These are phyloP conservation scores for Anodontia alba DNA, from an alignment of 2,888 invertebrate species.

Conservation along the genomic window DNA sequence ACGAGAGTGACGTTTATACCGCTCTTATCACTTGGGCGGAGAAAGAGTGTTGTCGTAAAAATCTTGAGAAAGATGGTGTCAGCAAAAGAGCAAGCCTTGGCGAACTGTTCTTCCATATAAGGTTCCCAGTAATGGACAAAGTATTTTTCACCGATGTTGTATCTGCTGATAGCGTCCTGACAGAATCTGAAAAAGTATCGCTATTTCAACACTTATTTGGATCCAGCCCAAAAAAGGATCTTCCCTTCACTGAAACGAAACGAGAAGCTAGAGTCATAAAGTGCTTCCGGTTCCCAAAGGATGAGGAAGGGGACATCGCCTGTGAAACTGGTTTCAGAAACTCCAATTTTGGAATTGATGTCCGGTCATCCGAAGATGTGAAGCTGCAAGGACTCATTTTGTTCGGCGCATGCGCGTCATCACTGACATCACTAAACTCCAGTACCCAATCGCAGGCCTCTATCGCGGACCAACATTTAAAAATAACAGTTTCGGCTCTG, in stretches of 20 bases:
- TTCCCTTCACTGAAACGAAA: conserved; percentile 49
- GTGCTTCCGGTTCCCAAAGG: conserved; percentile 55
- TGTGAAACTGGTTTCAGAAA: conserved; percentile 62
- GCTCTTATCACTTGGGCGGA: conserved; percentile 68
- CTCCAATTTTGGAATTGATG: conserved; percentile 61
- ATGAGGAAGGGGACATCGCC: conserved; percentile 44
- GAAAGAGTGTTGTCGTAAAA: conserved; percentile 61
- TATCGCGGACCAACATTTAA: conserved; percentile 47
- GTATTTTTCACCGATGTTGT: conserved; percentile 88
- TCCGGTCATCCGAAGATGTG: conserved; percentile 55
- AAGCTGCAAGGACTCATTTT: conserved; percentile 58
- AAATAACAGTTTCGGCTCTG: conserved; percentile 40
- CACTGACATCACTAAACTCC: conserved; percentile 45
- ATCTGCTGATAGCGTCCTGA: conserved; percentile 87
- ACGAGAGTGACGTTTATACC: conserved; percentile 76
- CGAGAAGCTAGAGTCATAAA: conserved; percentile 56
- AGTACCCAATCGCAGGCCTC: conserved; percentile 20
- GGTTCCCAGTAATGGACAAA: conserved; percentile 70
- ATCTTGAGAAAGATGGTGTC: conserved; percentile 49
- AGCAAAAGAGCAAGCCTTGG: conserved; percentile 64
- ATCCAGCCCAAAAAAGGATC: conserved; percentile 44
- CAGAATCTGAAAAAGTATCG: conserved; percentile 49
- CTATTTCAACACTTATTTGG: conserved; percentile 60
- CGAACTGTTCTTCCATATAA: conserved; percentile 62
- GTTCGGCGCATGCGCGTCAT: conserved; percentile 56